These are phyloP conservation scores for Trachythela sp. DNA, from an alignment of 64 coral and sea anemone genomes.

Conservation along the genomic window DNA sequence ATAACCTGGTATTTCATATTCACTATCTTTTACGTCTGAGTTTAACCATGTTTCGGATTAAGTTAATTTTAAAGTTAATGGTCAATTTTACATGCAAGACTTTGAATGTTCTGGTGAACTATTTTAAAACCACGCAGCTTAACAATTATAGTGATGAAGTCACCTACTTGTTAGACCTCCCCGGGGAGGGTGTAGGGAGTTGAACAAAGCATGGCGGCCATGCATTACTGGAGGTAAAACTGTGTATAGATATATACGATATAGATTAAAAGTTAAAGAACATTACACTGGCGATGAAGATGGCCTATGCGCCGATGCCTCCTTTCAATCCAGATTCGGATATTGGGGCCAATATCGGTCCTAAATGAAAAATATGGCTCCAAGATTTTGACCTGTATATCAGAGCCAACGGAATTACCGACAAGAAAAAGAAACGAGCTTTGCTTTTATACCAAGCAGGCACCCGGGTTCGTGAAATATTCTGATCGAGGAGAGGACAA, in stretches of 20 bases:
- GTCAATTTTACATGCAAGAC: conserved; percentile 28
- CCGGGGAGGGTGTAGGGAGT: too few relatives aligned
- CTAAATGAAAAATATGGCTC: background rate
- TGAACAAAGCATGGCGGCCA: background rate
- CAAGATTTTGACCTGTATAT: background rate
- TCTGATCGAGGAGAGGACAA: background rate
- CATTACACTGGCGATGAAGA: too few relatives aligned
- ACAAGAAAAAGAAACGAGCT: too few relatives aligned
- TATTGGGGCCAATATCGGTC: background rate
- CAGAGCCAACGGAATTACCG: too few relatives aligned
- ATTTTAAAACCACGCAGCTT: too few relatives aligned
- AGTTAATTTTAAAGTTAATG: conserved; percentile 18
- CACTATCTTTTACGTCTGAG: too few relatives aligned
- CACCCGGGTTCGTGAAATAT: too few relatives aligned
- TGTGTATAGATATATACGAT: background rate
- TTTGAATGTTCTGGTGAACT: conserved; percentile 55
- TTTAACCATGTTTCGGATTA: too few relatives aligned
- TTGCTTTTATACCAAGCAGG: too few relatives aligned
- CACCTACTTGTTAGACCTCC: too few relatives aligned
- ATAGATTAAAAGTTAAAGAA: background rate
- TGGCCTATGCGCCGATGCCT: too few relatives aligned
- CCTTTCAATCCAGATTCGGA: background rate
- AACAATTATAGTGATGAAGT: too few relatives aligned
- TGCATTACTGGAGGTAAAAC: background rate
- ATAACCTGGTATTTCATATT: conserved; percentile 55